Evolutionary conservation across 2,797 vertebrate genomes (phyloP), one percentile per base, ranked within the genome.

Genomic region (Tamandua tetradactyla): DNA sequence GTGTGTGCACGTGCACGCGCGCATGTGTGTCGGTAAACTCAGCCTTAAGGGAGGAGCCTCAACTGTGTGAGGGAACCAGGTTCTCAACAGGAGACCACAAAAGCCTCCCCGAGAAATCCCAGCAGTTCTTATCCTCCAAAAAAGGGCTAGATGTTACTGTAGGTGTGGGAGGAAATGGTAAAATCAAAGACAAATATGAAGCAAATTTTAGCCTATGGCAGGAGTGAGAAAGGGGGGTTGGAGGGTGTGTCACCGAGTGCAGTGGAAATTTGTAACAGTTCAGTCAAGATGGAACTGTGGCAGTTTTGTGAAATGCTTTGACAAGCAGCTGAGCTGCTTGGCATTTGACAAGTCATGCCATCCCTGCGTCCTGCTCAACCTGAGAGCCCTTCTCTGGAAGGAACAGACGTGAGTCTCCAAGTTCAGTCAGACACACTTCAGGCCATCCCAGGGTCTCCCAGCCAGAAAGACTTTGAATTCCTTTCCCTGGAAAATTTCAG

Each of bases 51-150:
- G 1, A 8, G 57, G 23, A 52, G n/a, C 23, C 3, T 0, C 4
- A 14, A 4, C 44, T 62, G 61, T 15, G 61, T 5, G 59, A 10
- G 27, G 27, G 59, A 62, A 17, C 25, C 25, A 30, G 27, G 27
- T 11, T 27, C 59, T 62, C 23, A 11, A 12, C 59, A 62, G 10
- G 27, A 14, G 61, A 13, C 12, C 13, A 62, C 14, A 55, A 47
- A 32, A 30, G 61, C 61, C 71, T 30, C 95, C 47, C 91, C 87
- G 25, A n/a, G 74, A 96, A 97, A 93, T 11, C 30, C 72, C 37
- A 55, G 68, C 27, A 17, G 15, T 0, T 79, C 47, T 74, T 27
- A 37, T 5, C n/a, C 2, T 27, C 42, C 37, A 2, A 59, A 25
- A 13, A n/a, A 66, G 64, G 40, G 30, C 42, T 10, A 23, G 75